Evolutionary conservation across 2,113 vertebrate species (phyloP).

Genomic region (Tetrax tetrax): DNA sequence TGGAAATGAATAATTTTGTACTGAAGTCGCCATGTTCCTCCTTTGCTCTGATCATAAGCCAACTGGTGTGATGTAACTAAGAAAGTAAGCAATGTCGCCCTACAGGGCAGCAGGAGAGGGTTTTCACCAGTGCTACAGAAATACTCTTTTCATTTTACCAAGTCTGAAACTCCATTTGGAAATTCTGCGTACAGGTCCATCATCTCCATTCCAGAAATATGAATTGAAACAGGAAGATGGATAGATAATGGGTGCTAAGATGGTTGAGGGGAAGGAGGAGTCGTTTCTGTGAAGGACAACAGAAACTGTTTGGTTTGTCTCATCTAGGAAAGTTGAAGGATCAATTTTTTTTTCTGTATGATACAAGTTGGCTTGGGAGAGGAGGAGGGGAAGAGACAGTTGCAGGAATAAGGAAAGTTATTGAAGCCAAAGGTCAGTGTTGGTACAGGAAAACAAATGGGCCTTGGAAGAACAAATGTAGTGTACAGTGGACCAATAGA

Average conservation of each 20-base stretch:
- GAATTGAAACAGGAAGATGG: background rate
- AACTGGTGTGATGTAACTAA: background rate
- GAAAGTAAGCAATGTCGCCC: background rate
- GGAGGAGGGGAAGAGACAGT: background rate
- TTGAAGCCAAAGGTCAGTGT: background rate
- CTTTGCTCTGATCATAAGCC: background rate
- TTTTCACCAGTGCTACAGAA: background rate
- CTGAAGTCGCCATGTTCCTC: background rate
- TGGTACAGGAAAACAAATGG: background rate
- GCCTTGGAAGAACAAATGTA: background rate
- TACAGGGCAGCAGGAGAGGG: background rate
- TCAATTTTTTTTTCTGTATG: background rate
- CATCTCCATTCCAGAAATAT: background rate
- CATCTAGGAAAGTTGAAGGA: background rate
- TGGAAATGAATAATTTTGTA: background rate
- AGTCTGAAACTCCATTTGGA: background rate
- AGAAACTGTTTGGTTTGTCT: background rate
- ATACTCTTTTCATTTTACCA: background rate
- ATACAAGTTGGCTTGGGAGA: background rate
- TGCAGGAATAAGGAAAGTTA: background rate
- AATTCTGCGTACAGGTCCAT: fast-evolving
- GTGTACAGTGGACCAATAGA: fast-evolving
- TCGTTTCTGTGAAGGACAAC: fast-evolving
- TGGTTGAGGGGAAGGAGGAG: background rate
- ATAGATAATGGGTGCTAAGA: background rate